phyloP scores from a whole-genome alignment of 1,140 invertebrate genomes.

The Drosophila murphyi region DNA sequence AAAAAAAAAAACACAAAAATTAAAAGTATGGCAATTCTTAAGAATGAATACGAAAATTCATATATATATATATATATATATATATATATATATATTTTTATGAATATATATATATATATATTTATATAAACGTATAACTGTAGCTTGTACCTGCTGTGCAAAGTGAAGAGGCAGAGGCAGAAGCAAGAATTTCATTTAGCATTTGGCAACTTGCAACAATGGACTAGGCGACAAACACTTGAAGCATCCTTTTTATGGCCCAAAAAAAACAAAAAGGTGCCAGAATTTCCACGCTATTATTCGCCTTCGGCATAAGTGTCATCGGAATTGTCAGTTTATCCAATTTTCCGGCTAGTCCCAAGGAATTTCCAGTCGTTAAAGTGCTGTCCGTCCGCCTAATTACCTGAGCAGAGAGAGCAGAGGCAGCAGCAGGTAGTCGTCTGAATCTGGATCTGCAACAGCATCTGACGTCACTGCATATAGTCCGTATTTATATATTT shows the following conservation, averaged over 20 bases:
- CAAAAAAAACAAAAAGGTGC: conserved; percentile 31
- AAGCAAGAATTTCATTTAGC: conserved; percentile 32
- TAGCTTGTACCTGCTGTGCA: not conserved
- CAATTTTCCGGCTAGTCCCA: not conserved
- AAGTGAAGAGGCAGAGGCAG: not conserved
- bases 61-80: not conserved
- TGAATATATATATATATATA: not conserved
- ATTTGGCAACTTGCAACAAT: conserved; percentile 34
- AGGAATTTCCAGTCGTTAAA: conserved; percentile 43
- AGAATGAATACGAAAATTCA: conserved; percentile 8
- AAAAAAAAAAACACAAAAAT: not conserved
- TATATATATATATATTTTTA: no score
- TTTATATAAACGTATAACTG: no score
- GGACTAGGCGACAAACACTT: conserved; percentile 17
- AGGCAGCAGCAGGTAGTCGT: conserved; percentile 46
- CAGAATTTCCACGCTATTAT: conserved; percentile 29
- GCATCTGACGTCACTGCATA: conserved; percentile 47
- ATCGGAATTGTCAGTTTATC: conserved; percentile 4
- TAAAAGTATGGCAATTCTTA: conserved; percentile 23
- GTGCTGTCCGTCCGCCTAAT: conserved; percentile 36
- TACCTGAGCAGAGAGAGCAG: conserved; percentile 30
- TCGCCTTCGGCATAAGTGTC: conserved; percentile 1
- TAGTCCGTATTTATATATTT: not conserved
- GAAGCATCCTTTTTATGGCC: conserved; percentile 42
- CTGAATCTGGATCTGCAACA: not conserved